Percentiles rank a stretch among this genome's conserved stretches.
phyloP scores from a whole-genome alignment of 2,888 invertebrate genomes.

The Xestia rhomboidea region DNA sequence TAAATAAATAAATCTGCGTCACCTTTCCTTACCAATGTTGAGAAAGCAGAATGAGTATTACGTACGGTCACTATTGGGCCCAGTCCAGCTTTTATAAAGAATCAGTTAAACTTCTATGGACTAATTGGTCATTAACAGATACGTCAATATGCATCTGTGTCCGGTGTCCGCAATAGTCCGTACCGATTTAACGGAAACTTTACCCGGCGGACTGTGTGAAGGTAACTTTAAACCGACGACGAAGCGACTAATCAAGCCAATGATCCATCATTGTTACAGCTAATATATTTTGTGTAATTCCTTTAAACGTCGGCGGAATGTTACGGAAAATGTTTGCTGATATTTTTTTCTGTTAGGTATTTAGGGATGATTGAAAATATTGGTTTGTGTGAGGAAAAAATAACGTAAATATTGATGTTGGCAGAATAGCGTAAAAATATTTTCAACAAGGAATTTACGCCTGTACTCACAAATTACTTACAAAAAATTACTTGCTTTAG shows the following conservation, averaged over 20 bases:
- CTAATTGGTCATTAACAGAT: too few species aligned
- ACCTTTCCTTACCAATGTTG: not conserved
- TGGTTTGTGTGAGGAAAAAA: slow-evolving; percentile 3
- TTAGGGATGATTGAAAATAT: slow-evolving; percentile 34
- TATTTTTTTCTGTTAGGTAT: not conserved
- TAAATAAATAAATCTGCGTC: too few species aligned
- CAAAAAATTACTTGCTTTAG: not conserved
- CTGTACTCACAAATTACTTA: not conserved
- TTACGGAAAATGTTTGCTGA: slow-evolving; percentile 6
- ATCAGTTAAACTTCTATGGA: too few species aligned
- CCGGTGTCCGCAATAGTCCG: not conserved
- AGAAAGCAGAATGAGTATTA: too few species aligned
- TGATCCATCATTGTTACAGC: slow-evolving; percentile 51
- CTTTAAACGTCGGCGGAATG: slow-evolving; percentile 27
- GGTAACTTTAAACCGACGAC: slow-evolving; percentile 22
- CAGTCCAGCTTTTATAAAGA: too few species aligned
- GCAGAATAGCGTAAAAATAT: slow-evolving; percentile 10
- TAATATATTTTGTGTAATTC: slow-evolving; percentile 48
- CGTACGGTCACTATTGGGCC: too few species aligned
- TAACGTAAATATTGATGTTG: slow-evolving; percentile 1
- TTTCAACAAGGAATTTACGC: not conserved
- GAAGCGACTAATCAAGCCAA: slow-evolving; percentile 45
- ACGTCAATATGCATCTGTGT: not conserved
- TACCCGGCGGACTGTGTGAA: slow-evolving; percentile 8
- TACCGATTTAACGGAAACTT: not conserved